Evolutionary conservation across 1,140 invertebrate genomes (phyloP).

Genomic region (Aplysia californica): DNA sequence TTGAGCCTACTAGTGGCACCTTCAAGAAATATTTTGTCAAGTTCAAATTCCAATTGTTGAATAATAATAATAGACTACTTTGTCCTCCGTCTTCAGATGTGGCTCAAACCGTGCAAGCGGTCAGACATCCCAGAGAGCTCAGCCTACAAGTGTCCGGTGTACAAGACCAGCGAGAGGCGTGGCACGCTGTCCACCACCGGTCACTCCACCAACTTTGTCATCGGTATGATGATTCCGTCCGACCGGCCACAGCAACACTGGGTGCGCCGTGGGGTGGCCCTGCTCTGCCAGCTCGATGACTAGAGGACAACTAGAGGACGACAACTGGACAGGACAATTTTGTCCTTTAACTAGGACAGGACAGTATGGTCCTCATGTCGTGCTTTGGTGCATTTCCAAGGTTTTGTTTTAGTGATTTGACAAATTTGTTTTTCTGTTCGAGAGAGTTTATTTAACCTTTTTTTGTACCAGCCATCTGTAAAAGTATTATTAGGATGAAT

Average conservation of each 20-base stretch:
- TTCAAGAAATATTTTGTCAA: too few relatives aligned
- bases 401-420: neutral
- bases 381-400: neutral
- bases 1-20: too few relatives aligned
- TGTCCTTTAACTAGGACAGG: neutral
- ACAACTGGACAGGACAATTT: neutral
- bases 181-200: constrained; percentile 66
- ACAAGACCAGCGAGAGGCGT: constrained; percentile 85
- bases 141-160: constrained; percentile 84
- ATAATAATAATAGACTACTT: too few relatives aligned
- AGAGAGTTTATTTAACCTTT: neutral
- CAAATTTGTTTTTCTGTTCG: neutral
- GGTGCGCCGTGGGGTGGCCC: constrained; percentile 65
- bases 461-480: too few relatives aligned
- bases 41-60: neutral
- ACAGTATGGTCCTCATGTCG: neutral
- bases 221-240: constrained; percentile 62
- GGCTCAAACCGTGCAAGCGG: constrained; percentile 61
- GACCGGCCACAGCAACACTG: constrained; percentile 65
- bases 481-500: too few relatives aligned
- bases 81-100: constrained; percentile 53
- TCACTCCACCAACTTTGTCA: too few relatives aligned
- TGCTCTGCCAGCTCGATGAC: constrained; percentile 84
- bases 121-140: constrained; percentile 50
- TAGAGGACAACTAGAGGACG: constrained; percentile 63